Percentiles rank a stretch among this genome's conserved stretches.
Conservation (phyloP, 2,113 vertebrate genomes). For the Aegithalos caudatus region DNA sequence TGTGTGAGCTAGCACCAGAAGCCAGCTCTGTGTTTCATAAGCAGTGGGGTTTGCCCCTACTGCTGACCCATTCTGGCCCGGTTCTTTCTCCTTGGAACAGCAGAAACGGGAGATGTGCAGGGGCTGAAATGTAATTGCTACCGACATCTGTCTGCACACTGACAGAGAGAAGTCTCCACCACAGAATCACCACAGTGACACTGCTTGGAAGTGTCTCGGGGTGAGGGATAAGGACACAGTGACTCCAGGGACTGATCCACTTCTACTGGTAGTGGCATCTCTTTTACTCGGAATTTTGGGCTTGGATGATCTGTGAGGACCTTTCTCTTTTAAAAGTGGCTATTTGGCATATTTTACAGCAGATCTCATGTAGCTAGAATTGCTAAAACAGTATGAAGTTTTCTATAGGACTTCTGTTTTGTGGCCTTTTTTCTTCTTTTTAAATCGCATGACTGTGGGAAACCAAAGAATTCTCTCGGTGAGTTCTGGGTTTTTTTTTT, state of each 20-base stretch:
- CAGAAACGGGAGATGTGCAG: not conserved
- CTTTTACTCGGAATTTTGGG: not conserved
- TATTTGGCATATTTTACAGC: fast-evolving
- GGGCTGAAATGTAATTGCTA: not conserved
- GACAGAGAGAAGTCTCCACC: not conserved
- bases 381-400: not conserved
- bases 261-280: not conserved
- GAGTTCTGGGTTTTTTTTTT: not conserved
- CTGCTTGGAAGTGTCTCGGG: not conserved
- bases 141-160: not conserved
- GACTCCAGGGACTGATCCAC: not conserved
- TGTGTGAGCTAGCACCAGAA: not conserved
- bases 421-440: not conserved
- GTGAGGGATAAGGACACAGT: not conserved
- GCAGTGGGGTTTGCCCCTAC: not conserved
- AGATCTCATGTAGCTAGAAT: not conserved
- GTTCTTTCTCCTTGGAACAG: not conserved
- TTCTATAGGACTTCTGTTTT: not conserved
- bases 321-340: not conserved
- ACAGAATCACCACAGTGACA: not conserved
- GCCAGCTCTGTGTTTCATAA: not conserved
- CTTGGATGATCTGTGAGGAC: fast-evolving
- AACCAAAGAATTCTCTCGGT: not conserved
- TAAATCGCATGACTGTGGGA: not conserved
- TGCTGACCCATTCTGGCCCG: not conserved